Evolutionary conservation across 30 jellyfish, hydroid and myxozoan species (phyloP), one percentile per base, ranked within the genome.

Genomic region (Chrysaora quinquecirrha): DNA sequence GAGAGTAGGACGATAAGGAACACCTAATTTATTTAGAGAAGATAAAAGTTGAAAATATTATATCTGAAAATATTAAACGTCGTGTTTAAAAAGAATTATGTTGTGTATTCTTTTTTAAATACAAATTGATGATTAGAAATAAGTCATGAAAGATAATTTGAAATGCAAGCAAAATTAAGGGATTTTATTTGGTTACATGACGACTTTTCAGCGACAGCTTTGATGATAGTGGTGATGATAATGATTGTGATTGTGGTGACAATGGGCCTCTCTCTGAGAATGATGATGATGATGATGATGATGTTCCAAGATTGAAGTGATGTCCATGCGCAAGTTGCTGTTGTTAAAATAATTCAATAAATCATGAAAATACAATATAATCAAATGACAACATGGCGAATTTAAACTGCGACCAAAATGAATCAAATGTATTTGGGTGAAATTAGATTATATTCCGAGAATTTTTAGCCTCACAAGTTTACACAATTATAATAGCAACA

Each of bases 171-270:
- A 56, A 56, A n/a, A 56, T 18, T 7, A 56, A 38, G 6, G 54
- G 14, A 38, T 38, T 38, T 14, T 3, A 38, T 38, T 6, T 34
- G 83, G 69, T 71, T 71, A 71, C 83, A 46, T 71, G 49, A 4
- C 63, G 34, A 16, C 9, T 67, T 30, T 67, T 67, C n/a, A 3
- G 80, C 32, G 80, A 9, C 25, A 62, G 52, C 47, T 18, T 29
- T 29, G 43, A 35, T 3, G 67, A n/a, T 71, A 69, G 29, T 32
- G 38, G 22, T 31, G 64, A 21, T 2, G 38, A 11, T 20, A 46
- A 30, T 31, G 63, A 32, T 68, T 28, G 63, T 30, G 9, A 38
- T 14, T 34, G 34, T 23, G 50, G 54, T 32, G 30, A 66, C 18
- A 18, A 66, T 31, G 56, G 60, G 54, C 33, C 54, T 66, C 78